Conservation (phyloP, 2,113 vertebrate species). For the Lathamus discolor region DNA sequence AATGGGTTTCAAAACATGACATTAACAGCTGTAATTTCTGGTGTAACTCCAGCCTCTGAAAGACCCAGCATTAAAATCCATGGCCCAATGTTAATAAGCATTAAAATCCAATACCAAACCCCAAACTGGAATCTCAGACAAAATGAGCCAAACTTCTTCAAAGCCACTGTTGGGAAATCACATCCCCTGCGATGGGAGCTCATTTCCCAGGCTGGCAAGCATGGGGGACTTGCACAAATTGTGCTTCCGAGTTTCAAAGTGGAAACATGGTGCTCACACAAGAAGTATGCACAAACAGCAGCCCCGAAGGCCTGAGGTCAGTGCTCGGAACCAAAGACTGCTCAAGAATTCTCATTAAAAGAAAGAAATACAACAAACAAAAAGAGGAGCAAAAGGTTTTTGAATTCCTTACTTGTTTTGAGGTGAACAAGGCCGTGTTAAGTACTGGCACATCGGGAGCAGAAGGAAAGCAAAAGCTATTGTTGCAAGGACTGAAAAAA, state of each 20-base stretch:
- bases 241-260: neutral
- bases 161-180: neutral
- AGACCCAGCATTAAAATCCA: neutral
- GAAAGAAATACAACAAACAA: neutral
- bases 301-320: neutral
- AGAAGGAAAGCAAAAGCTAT: slow-evolving; percentile 99
- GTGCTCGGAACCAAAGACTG: neutral
- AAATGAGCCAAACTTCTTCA: neutral
- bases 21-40: neutral
- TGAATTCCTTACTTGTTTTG: slow-evolving; percentile 93
- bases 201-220: neutral
- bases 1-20: neutral
- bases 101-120: neutral
- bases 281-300: neutral
- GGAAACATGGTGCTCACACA: neutral
- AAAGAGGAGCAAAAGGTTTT: neutral
- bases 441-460: slow-evolving; percentile 99
- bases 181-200: neutral
- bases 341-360: neutral
- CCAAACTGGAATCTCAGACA: neutral
- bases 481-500: slow-evolving; percentile 90
- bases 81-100: neutral
- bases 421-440: slow-evolving; percentile 96
- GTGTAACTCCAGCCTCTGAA: neutral
- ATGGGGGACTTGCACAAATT: neutral